phyloP scores from a whole-genome alignment of 2,888 invertebrate genomes.

The Cryptocephalus primarius region DNA sequence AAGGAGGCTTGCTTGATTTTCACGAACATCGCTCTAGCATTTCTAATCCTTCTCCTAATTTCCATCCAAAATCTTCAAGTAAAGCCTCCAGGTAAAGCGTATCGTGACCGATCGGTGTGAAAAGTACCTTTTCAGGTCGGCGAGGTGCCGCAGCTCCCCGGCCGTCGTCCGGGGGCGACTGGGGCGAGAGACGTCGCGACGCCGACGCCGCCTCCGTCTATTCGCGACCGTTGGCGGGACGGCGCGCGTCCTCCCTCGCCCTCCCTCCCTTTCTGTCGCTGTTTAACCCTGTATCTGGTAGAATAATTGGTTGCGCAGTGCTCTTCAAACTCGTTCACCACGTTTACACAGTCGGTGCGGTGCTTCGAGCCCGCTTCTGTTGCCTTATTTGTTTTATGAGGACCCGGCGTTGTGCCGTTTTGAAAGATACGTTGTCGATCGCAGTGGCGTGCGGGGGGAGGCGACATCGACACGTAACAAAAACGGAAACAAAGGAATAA shows the following conservation, averaged over 20 bases:
- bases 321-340: slow-evolving; percentile 28
- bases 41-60: too few species aligned
- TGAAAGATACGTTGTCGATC: slow-evolving; percentile 8
- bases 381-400: slow-evolving; percentile 14
- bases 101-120: neutral
- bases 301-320: slow-evolving; percentile 33
- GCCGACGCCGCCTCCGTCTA: too few species aligned
- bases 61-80: too few species aligned
- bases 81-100: neutral
- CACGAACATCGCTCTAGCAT: too few species aligned
- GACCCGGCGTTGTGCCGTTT: slow-evolving; percentile 10
- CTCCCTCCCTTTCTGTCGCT: slow-evolving; percentile 17
- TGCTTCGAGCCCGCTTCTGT: slow-evolving; percentile 1
- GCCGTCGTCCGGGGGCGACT: too few species aligned
- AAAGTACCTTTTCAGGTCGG: neutral
- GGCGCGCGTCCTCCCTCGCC: slow-evolving; percentile 15
- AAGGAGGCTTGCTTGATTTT: too few species aligned
- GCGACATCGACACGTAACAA: too few species aligned
- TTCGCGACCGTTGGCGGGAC: neutral
- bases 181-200: too few species aligned
- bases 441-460: slow-evolving; percentile 4
- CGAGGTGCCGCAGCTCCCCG: too few species aligned
- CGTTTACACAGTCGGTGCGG: slow-evolving; percentile 19
- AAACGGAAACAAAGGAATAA: too few species aligned
- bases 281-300: slow-evolving; percentile 33